Conservation (phyloP, 2,888 invertebrate genomes). For the Eupeodes latifasciatus region DNA sequence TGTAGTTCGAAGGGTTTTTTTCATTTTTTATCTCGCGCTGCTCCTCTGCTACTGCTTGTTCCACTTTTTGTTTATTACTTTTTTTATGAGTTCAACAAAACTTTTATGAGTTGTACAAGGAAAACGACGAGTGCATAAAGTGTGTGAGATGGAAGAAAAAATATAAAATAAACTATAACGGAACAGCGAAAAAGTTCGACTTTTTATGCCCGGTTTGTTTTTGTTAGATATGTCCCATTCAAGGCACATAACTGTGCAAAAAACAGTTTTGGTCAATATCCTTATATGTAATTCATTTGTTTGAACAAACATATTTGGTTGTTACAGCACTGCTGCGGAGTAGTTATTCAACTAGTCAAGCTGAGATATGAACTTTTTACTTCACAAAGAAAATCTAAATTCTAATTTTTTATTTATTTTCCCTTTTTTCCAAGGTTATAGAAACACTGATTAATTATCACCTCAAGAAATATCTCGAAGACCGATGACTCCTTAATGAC, state of each 20-base stretch:
- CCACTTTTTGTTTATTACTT: slow-evolving; percentile 69
- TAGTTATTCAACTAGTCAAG: too few relatives aligned
- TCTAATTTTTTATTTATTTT: too few relatives aligned
- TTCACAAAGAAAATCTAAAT: too few relatives aligned
- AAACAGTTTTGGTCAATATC: neutral
- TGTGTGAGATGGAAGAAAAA: slow-evolving; percentile 15
- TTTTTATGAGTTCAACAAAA: slow-evolving; percentile 77
- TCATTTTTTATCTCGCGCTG: slow-evolving; percentile 26
- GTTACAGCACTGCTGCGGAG: too few relatives aligned
- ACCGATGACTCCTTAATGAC: too few relatives aligned
- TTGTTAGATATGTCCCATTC: neutral
- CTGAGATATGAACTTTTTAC: too few relatives aligned
- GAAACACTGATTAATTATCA: too few relatives aligned
- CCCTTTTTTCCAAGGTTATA: too few relatives aligned
- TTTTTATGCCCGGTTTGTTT: slow-evolving; percentile 31
- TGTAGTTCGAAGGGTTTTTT: neutral
- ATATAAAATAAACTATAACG: slow-evolving; percentile 4
- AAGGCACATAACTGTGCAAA: neutral
- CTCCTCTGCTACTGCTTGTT: slow-evolving; percentile 40
- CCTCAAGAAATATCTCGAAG: too few relatives aligned
- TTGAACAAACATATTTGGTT: too few relatives aligned
- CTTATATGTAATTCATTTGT: too few relatives aligned
- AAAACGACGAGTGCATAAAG: slow-evolving; percentile 63
- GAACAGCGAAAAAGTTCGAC: slow-evolving; percentile 54
- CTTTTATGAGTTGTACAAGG: slow-evolving; percentile 74